Base-by-base conservation (phyloP, 1,140 invertebrate genomes). In the Linepithema humile region DNA sequence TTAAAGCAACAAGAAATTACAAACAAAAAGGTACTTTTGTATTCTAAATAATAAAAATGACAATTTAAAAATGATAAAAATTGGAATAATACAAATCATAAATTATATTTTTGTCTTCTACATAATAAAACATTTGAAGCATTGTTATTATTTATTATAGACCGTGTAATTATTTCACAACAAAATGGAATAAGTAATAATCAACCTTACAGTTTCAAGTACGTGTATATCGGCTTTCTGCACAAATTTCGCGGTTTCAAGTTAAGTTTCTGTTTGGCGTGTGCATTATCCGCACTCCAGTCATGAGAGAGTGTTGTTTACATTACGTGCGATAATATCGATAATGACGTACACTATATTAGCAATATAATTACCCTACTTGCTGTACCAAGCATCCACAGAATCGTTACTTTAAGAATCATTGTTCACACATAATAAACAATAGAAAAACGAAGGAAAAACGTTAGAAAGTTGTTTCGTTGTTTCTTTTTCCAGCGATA, bases 261-360 rank as follows among this genome's bases (percentile, higher is more conserved):
- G 2, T 77, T 1, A 35, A 50, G 7, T 50, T 45, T n/a, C 20
- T 12, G 26, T 7, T 9, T 38, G 12, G 9, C 45, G 23, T 43
- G 32, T 48, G 6, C 10, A 74, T 2, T 59, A 32, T 60, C 2
- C 29, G n/a, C 35, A n/a, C n/a, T 48, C 62, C 26, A 35, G 12
- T 75, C 62, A 62, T 12, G 26, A 74, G 15, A 45, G 12, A 26
- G 12, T 10, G 57, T 10, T 75, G 23, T 62, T 70, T 75, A 48
- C 23, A 29, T 20, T 1, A 26, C 35, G 9, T 35, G 3, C 9
- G 2, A 50, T 64, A 48, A 10, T 48, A 48, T 77, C 9, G 20
- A 38, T 45, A 77, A 77, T 53, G 4, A 38, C 26, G 4, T 62
- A 65, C 17, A 32, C 26, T 60, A 43, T 43, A 74, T 74, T 57